These are phyloP conservation scores for Holothuria glaberrima DNA, from an alignment of 35 echinoderm and acorn worm species.

Conservation along the genomic window DNA sequence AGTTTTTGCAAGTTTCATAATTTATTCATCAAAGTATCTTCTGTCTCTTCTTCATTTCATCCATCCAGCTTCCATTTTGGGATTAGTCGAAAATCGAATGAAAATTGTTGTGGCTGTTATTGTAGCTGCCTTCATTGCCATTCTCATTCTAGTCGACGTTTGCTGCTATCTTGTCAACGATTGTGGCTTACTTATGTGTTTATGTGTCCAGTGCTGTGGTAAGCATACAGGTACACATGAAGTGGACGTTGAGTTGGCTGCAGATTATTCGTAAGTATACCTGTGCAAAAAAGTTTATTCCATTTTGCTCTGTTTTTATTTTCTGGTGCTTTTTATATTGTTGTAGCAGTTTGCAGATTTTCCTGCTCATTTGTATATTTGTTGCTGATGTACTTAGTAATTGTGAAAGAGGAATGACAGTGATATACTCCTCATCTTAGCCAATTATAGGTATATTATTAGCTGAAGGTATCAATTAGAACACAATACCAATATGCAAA, in stretches of 20 bases:
- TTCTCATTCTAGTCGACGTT: constrained; percentile 84
- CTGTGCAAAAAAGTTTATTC: background rate
- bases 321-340: background rate
- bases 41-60: constrained; percentile 8
- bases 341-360: background rate
- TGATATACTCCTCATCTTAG: too few relatives aligned
- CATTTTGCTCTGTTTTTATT: background rate
- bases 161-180: constrained; percentile 84
- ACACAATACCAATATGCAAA: too few relatives aligned
- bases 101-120: constrained; percentile 75
- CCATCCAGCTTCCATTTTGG: constrained; percentile 13
- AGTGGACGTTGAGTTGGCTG: constrained; percentile 72
- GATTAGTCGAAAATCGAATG: background rate
- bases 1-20: too few relatives aligned
- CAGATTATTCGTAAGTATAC: constrained; percentile 52
- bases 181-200: constrained; percentile 87
- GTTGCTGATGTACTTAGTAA: background rate
- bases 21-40: too few relatives aligned
- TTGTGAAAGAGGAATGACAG: too few relatives aligned
- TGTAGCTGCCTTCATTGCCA: constrained; percentile 79
- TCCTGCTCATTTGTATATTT: background rate
- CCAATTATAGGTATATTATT: too few relatives aligned
- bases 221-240: constrained; percentile 60
- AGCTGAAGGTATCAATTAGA: background rate
- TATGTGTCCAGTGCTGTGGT: constrained; percentile 93